phyloP scores from a whole-genome alignment of 92 coral and sea anemone species.

The Siderastrea radians region DNA sequence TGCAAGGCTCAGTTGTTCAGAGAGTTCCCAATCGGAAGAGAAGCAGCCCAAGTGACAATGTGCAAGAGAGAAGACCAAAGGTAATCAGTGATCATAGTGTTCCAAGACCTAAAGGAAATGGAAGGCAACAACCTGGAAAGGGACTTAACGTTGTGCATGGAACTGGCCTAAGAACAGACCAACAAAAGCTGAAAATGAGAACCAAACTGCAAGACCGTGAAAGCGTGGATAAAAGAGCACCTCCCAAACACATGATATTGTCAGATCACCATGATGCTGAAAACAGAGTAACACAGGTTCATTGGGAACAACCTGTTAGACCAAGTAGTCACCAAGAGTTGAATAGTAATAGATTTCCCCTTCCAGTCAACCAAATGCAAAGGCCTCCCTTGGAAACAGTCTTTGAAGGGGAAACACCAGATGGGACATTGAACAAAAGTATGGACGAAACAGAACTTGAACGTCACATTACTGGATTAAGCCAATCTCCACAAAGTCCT shows the following conservation, averaged over 20 bases:
- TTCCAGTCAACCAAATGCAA: background rate
- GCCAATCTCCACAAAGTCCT: background rate
- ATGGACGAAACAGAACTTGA: conserved; percentile 11
- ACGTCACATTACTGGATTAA: conserved; percentile 12
- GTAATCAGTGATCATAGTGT: background rate
- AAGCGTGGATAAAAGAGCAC: background rate
- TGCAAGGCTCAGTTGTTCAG: background rate
- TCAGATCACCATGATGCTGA: background rate
- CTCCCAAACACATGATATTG: background rate
- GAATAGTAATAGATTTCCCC: background rate
- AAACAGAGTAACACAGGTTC: background rate
- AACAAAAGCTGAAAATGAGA: background rate
- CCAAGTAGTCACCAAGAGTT: background rate
- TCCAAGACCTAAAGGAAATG: background rate
- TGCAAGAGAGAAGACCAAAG: background rate
- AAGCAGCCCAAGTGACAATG: background rate
- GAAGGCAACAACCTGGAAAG: background rate
- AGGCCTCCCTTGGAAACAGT: conserved; percentile 27
- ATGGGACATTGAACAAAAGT: conserved; percentile 18
- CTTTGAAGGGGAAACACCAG: conserved; percentile 29
- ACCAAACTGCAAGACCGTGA: background rate
- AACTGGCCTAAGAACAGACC: background rate
- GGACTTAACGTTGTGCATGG: background rate
- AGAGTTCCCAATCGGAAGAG: conserved; percentile 2
- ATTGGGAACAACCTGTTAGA: background rate